Conservation (phyloP, 2,888 invertebrate genomes). For the Thereva unica region DNA sequence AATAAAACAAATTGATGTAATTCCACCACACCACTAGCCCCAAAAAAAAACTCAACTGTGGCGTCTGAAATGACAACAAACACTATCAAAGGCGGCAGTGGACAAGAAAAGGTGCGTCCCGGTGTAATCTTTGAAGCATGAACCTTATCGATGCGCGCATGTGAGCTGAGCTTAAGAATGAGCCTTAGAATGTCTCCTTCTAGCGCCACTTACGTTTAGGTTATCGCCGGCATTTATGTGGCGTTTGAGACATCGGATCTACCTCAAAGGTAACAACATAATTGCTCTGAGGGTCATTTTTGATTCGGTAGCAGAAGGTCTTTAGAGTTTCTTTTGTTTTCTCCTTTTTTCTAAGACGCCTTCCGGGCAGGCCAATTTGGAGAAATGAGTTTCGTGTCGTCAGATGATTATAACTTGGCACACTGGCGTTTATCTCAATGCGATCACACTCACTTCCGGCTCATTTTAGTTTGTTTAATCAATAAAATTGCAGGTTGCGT, state of each 20-base stretch:
- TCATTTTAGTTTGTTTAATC: constrained; percentile 5
- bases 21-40: not conserved
- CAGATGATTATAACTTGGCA: constrained; percentile 32
- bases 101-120: constrained; percentile 24
- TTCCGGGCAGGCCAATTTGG: constrained; percentile 18
- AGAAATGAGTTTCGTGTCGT: constrained; percentile 36
- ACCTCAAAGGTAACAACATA: constrained; percentile 32
- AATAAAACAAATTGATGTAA: constrained; percentile 24
- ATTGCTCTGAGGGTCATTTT: constrained; percentile 27
- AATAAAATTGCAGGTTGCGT: no score
- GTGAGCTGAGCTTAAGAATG: constrained; percentile 38
- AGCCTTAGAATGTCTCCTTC: constrained; percentile 28
- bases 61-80: constrained; percentile 26
- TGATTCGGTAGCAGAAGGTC: constrained; percentile 30
- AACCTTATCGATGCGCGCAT: constrained; percentile 27
- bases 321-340: constrained; percentile 16
- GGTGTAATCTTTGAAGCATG: constrained; percentile 21
- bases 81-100: not conserved
- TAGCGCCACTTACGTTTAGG: constrained; percentile 30
- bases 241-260: constrained; percentile 6
- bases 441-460: constrained; percentile 28
- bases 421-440: constrained; percentile 18
- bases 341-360: constrained; percentile 16
- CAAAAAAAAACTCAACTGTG: not conserved
- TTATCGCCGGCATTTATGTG: constrained; percentile 8